These are phyloP conservation scores for Takifugu ocellatus DNA, from an alignment of 2,797 vertebrate genomes.

Conservation along the genomic window DNA sequence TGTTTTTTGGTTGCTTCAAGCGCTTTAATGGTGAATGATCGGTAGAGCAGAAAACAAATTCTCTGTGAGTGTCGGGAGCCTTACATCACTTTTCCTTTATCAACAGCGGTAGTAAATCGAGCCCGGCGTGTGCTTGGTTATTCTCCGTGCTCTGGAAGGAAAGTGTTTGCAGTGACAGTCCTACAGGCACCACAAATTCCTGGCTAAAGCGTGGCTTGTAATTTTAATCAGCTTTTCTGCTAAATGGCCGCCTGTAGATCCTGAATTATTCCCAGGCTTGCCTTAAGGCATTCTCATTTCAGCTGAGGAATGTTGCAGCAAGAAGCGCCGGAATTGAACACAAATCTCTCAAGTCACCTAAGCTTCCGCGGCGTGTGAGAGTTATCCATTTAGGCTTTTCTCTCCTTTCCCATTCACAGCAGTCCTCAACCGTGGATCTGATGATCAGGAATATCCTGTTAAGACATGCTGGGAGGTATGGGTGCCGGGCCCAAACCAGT, in stretches of 20 bases:
- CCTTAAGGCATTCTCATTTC: slow-evolving; percentile 67
- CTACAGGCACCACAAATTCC: slow-evolving; percentile 56
- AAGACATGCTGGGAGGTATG: slow-evolving; percentile 93
- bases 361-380: slow-evolving; percentile 59
- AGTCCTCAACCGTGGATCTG: slow-evolving; percentile 93
- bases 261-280: slow-evolving; percentile 69
- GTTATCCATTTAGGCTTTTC: slow-evolving; percentile 11
- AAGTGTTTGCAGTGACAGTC: slow-evolving; percentile 56
- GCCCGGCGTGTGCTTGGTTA: slow-evolving; percentile 31
- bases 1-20: too few species aligned
- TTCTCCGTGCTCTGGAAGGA: slow-evolving; percentile 36
- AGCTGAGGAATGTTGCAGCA: slow-evolving; percentile 58
- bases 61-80: background rate
- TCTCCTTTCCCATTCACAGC: slow-evolving; percentile 71
- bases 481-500: slow-evolving; percentile 90
- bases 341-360: slow-evolving; percentile 56
- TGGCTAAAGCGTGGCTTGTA: slow-evolving; percentile 65
- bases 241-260: slow-evolving; percentile 75
- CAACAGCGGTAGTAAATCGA: slow-evolving; percentile 32
- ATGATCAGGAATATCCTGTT: slow-evolving; percentile 98
- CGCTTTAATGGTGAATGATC: too few species aligned
- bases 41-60: too few species aligned
- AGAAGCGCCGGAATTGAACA: slow-evolving; percentile 60
- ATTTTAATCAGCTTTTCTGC: slow-evolving; percentile 76
- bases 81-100: slow-evolving; percentile 27